These are phyloP conservation scores for Piaya cayana DNA, from an alignment of 2,113 vertebrate species.

Conservation along the genomic window DNA sequence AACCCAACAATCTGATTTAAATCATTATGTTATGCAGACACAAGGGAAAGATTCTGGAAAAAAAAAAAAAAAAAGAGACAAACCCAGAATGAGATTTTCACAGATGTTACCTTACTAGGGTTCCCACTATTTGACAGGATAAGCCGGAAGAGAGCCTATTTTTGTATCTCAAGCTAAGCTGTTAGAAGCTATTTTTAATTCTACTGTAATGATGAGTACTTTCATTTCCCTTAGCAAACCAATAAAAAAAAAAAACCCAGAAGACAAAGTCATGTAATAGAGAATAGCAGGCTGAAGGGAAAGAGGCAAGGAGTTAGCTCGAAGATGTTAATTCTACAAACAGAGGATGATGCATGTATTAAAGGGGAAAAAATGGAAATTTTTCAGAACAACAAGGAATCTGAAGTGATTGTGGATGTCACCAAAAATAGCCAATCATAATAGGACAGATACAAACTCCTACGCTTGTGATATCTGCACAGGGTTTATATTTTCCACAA, in stretches of 20 bases:
- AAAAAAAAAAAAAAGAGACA: not conserved
- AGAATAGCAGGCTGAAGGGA: conserved; percentile 30
- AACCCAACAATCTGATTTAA: conserved; percentile 15
- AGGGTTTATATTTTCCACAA: conserved; percentile 42
- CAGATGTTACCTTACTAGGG: conserved; percentile 70
- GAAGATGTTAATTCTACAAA: conserved; percentile 11
- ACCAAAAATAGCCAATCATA: not conserved
- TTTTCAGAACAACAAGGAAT: conserved; percentile 5
- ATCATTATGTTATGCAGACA: conserved; percentile 4
- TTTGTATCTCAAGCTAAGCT: conserved; percentile 57
- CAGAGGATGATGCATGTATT: not conserved
- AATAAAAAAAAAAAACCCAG: not conserved
- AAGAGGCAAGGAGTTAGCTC: not conserved
- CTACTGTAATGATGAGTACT: conserved; percentile 64
- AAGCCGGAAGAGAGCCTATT: conserved; percentile 64
- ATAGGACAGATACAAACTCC: conserved; percentile 43
- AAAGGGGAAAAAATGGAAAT: not conserved
- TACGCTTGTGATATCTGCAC: conserved; percentile 40
- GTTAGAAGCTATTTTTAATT: conserved; percentile 72
- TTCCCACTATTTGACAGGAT: conserved; percentile 69
- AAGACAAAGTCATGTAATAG: conserved; percentile 38
- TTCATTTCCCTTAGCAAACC: conserved; percentile 68
- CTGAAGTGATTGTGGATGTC: conserved; percentile 8
- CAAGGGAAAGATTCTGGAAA: conserved; percentile 28
- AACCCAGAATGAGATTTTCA: conserved; percentile 57